Evolutionary conservation across 2,888 invertebrate genomes (phyloP), one percentile per base, ranked within the genome.

Genomic region (Tipula unca): DNA sequence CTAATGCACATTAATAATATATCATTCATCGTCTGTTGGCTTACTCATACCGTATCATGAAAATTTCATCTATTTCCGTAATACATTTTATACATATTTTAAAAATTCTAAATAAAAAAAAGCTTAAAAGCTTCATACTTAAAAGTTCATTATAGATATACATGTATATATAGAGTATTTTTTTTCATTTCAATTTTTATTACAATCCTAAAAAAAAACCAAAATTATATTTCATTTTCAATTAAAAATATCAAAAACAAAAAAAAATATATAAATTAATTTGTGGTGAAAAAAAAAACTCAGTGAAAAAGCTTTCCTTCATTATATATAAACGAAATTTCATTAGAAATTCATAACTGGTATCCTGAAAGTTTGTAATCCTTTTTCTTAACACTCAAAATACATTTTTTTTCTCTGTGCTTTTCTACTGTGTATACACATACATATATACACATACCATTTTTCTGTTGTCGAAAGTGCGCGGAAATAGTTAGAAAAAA

Each of bases 311-410:
- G 48, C 48, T 54, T 54, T 54, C 48, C 48, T 6, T 54, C 17
- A 17, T 54, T 17, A 17, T 54, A 17, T 54, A 17, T 54, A 54
- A 69, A 25, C 25, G 25, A 20, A 69, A 69, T 69, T 69, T 69
- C 69, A 69, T 69, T 69, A 69, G 69, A 69, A 25, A 69, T 69
- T 69, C 69, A 69, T 69, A 69, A 69, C 69, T 69, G 69, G 69
- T 69, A 25, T 69, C 69, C 69, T 69, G 69, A 69, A 69, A 69
- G 69, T 69, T 69, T 69, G 10, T 25, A 25, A 69, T 69, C 69
- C 69, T 25, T 69, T 69, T 69, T 69, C 69, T 69, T 69, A 69
- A 69, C 69, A 69, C 69, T 69, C 25, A 69, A 25, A 25, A 69
- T 25, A 69, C 13, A 69, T 25, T 69, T 25, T 17, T 25, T 48